phyloP scores from a whole-genome alignment of 2,888 invertebrate species.

The Melanotus villosus region DNA sequence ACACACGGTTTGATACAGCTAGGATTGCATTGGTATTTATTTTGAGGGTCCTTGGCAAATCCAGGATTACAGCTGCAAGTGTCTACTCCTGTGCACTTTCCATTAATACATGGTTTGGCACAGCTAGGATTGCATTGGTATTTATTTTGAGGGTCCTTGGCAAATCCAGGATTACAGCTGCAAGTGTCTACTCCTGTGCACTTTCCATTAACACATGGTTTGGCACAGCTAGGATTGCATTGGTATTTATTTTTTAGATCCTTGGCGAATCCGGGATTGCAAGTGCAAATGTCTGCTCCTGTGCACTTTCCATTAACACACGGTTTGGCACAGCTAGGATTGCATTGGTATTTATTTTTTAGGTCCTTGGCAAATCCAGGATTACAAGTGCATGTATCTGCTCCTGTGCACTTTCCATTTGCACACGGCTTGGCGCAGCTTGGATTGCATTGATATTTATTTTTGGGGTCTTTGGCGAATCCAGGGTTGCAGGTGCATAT shows the following conservation, averaged over 20 bases:
- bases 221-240: slow-evolving; percentile 38
- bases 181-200: slow-evolving; percentile 49
- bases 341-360: slow-evolving; percentile 42
- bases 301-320: slow-evolving; percentile 63
- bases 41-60: slow-evolving; percentile 38
- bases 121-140: slow-evolving; percentile 61
- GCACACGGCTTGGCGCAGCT: slow-evolving; percentile 52
- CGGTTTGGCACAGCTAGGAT: slow-evolving; percentile 53
- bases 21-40: slow-evolving; percentile 55
- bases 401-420: slow-evolving; percentile 53
- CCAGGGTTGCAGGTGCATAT: slow-evolving; percentile 55
- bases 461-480: slow-evolving; percentile 44
- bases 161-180: slow-evolving; percentile 53
- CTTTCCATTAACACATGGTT: slow-evolving; percentile 37
- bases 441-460: slow-evolving; percentile 49
- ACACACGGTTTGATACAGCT: slow-evolving; percentile 57
- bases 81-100: slow-evolving; percentile 59
- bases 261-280: slow-evolving; percentile 70
- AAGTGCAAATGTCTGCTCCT: slow-evolving; percentile 64
- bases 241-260: slow-evolving; percentile 64
- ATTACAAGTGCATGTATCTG: slow-evolving; percentile 56
- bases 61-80: slow-evolving; percentile 62
- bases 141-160: slow-evolving; percentile 35
- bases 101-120: slow-evolving; percentile 58
- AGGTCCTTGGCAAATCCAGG: slow-evolving; percentile 48